Percentiles rank a stretch among this genome's conserved stretches.
These are phyloP conservation scores for Galagoides demidoff DNA, from an alignment of 2,797 vertebrate genomes.

Conservation along the genomic window DNA sequence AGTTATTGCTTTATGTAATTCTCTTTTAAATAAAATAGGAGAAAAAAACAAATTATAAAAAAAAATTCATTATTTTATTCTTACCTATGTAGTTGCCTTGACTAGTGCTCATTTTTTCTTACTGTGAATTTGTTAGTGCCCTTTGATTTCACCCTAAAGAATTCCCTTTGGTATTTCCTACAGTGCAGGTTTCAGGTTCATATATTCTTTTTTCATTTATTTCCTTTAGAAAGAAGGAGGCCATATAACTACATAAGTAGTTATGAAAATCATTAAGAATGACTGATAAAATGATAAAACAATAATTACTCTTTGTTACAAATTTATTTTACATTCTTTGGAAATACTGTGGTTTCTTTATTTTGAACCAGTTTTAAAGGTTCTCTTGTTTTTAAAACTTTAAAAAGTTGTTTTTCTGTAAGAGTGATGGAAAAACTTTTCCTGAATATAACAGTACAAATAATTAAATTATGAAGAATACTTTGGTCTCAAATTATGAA, in stretches of 20 bases:
- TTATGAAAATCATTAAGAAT: conserved; percentile 33
- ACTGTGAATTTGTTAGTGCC: neutral
- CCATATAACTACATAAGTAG: neutral
- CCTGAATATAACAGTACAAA: conserved; percentile 73
- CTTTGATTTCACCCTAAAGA: neutral
- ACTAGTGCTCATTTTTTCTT: neutral
- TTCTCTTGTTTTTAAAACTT: conserved; percentile 62
- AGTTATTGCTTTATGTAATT: neutral
- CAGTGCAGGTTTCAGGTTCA: neutral
- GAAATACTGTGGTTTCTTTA: conserved; percentile 45
- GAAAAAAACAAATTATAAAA: neutral
- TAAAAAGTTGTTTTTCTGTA: conserved; percentile 43
- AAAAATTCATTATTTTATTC: neutral
- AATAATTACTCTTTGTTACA: conserved; percentile 33
- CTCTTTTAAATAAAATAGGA: conserved; percentile 25
- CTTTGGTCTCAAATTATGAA: conserved; percentile 79
- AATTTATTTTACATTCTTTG: conserved; percentile 57
- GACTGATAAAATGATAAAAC: conserved; percentile 53
- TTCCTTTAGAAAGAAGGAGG: conserved; percentile 50
- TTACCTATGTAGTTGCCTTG: neutral
- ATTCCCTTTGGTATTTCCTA: neutral
- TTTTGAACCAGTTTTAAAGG: conserved; percentile 61
- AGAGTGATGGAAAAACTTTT: conserved; percentile 63
- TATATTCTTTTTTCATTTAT: conserved; percentile 25
- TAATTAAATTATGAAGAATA: conserved; percentile 77